phyloP scores from a whole-genome alignment of 2,888 invertebrate genomes.

The Megaustenia siamemsis region DNA sequence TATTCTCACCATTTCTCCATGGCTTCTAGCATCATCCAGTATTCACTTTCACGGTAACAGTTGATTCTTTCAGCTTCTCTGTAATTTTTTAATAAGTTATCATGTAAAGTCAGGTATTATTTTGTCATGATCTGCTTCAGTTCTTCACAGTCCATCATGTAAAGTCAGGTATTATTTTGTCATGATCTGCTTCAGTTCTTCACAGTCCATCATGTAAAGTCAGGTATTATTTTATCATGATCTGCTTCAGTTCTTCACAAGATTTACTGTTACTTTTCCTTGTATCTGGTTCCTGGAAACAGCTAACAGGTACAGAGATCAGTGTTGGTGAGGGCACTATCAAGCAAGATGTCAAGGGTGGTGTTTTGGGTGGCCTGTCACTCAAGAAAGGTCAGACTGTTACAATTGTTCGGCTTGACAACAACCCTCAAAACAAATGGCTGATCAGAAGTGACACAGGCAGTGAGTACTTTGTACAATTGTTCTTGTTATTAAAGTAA shows the following conservation, averaged over 20 bases:
- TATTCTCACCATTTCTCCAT: too few relatives aligned
- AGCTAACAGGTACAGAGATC: constrained; percentile 52
- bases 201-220: too few relatives aligned
- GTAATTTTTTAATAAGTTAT: background rate
- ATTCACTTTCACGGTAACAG: too few relatives aligned
- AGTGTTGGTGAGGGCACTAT: constrained; percentile 54
- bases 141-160: too few relatives aligned
- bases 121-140: too few relatives aligned
- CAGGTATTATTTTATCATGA: too few relatives aligned
- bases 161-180: too few relatives aligned
- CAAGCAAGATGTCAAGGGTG: constrained; percentile 46
- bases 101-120: too few relatives aligned
- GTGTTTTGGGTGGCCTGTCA: constrained; percentile 40
- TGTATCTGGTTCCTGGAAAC: background rate
- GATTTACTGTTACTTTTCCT: background rate
- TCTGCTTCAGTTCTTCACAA: background rate
- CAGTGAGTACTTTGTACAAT: constrained; percentile 45
- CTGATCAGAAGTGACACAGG: constrained; percentile 53
- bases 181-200: too few relatives aligned
- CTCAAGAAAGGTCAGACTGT: constrained; percentile 56
- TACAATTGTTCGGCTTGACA: constrained; percentile 55
- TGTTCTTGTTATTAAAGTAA: background rate
- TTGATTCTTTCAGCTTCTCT: background rate
- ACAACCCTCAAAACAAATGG: constrained; percentile 58
- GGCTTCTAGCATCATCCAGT: too few relatives aligned